Conservation (phyloP, 2,797 vertebrate genomes). For the Anisognathus igniventris region DNA sequence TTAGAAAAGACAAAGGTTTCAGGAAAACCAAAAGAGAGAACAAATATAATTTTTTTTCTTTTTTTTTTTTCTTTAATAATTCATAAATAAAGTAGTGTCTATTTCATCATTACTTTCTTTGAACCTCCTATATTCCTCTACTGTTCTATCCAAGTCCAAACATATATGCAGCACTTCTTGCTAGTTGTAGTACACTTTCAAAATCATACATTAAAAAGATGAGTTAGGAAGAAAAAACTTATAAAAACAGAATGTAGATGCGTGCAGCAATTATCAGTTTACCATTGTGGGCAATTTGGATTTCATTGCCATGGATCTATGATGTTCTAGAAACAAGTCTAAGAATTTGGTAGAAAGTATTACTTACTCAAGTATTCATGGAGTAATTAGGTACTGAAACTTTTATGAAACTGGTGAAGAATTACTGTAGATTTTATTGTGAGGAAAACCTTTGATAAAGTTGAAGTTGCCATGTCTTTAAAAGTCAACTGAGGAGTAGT, state of each 20-base stretch:
- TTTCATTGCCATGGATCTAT: background rate
- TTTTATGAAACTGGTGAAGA: background rate
- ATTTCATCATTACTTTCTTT: background rate
- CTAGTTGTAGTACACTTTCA: background rate
- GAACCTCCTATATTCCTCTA: background rate
- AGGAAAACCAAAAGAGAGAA: background rate
- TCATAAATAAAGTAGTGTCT: background rate
- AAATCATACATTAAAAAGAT: background rate
- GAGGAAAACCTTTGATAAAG: background rate
- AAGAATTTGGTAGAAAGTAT: background rate
- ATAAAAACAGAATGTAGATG: background rate
- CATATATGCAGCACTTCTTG: background rate
- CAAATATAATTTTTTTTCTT: rapidly evolving
- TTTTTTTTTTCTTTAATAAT: too few relatives aligned
- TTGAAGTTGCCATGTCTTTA: background rate
- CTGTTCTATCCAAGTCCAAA: background rate
- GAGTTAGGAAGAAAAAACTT: background rate
- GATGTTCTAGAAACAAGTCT: background rate
- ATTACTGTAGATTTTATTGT: background rate
- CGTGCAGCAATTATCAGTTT: background rate
- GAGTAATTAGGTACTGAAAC: background rate
- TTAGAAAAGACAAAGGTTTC: background rate
- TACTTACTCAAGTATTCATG: background rate
- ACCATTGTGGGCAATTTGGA: background rate
- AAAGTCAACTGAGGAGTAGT: slow-evolving; percentile 11